These are phyloP conservation scores for Calcarius ornatus DNA, from an alignment of 2,113 vertebrate species.

Conservation along the genomic window DNA sequence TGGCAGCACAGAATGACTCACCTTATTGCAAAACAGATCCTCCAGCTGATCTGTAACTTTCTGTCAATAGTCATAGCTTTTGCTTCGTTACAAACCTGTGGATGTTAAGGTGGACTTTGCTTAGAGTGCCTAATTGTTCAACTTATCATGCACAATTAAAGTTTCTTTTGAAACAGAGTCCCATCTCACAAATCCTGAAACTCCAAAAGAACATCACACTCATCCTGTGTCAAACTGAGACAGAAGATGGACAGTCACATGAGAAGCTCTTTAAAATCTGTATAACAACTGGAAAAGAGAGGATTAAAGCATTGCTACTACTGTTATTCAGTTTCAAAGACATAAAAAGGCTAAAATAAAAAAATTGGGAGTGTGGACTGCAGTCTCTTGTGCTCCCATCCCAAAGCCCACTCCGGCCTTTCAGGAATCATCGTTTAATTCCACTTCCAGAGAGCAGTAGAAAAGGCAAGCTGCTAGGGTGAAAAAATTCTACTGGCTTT, in stretches of 20 bases:
- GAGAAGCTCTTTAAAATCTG: neutral
- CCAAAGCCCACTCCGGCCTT: neutral
- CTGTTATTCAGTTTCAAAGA: neutral
- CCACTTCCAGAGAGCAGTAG: neutral
- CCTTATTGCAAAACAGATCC: neutral
- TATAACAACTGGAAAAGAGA: neutral
- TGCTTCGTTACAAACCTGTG: neutral
- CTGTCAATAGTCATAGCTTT: neutral
- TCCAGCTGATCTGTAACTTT: neutral
- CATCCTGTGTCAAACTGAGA: neutral
- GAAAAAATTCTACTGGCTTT: neutral
- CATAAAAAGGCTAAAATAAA: neutral
- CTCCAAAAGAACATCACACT: neutral
- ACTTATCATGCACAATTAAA: accelerated
- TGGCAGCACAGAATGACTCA: neutral
- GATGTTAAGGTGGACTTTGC: neutral
- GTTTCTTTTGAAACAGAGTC: neutral
- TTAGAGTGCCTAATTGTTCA: neutral
- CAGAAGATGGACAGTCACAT: neutral
- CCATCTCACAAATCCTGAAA: neutral
- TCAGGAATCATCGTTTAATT: neutral
- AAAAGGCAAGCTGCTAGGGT: neutral
- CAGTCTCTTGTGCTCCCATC: neutral
- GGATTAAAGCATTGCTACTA: neutral
- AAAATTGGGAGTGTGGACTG: neutral